A percentile compares a stretch with the other conserved stretches of the same genome.
Conservation (phyloP, 1,140 invertebrate genomes). For the Schlechtendalia chinensis region DNA sequence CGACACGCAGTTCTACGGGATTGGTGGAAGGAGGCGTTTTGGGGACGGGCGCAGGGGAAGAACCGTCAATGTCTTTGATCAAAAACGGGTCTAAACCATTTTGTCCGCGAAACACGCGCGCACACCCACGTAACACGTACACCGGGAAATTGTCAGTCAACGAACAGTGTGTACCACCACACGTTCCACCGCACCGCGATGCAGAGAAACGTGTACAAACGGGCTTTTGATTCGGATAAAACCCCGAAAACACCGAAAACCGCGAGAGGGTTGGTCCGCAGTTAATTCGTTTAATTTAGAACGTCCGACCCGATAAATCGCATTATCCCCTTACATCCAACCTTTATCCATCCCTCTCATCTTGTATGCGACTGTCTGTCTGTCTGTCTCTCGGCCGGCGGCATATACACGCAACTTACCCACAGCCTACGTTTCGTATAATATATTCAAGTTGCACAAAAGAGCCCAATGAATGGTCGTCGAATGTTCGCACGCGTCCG, state of each 20-base stretch:
- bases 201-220: not conserved
- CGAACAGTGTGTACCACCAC: no score
- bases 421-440: not conserved
- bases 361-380: no score
- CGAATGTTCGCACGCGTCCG: no score
- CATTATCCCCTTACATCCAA: not conserved
- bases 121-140: no score
- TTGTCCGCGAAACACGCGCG: not conserved
- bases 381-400: not conserved
- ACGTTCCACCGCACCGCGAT: no score
- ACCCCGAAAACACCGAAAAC: not conserved
- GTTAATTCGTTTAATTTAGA: conserved; percentile 21
- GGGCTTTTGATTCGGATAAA: not conserved
- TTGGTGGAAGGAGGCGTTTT: no score
- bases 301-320: conserved; percentile 23
- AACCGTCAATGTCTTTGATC: not conserved
- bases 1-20: not conserved
- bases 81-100: not conserved
- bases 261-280: not conserved
- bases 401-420: not conserved
- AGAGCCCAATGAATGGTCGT: no score
- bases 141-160: not conserved
- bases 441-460: no score
- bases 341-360: no score
- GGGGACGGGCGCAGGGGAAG: not conserved